These are phyloP conservation scores for Lepidochitona cinerea DNA, from an alignment of 2,888 invertebrate species.

Conservation along the genomic window DNA sequence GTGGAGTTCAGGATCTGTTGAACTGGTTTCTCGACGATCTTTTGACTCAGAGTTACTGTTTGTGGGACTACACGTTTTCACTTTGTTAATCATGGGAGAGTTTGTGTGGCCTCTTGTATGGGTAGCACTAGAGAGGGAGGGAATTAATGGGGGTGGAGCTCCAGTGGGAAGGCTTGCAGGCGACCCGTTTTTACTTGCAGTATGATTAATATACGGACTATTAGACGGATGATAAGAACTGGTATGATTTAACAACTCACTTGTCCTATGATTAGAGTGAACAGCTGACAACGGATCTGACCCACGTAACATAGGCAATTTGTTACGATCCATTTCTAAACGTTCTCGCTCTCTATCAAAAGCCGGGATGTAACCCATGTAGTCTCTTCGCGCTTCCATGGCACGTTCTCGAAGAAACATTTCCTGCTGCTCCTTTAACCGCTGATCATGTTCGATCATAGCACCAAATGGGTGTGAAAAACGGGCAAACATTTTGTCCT, in stretches of 20 bases:
- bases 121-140: conserved; percentile 49
- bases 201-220: conserved; percentile 7
- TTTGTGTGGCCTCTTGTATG: conserved; percentile 47
- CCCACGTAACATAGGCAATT: not conserved
- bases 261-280: not conserved
- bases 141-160: conserved; percentile 59
- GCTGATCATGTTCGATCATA: conserved; percentile 46
- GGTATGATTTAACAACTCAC: conserved; percentile 29
- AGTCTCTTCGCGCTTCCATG: conserved; percentile 40
- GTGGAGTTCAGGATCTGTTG: conserved; percentile 57
- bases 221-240: not conserved
- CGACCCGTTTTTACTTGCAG: conserved; percentile 46
- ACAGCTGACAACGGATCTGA: not conserved
- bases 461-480: conserved; percentile 29
- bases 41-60: conserved; percentile 54
- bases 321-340: conserved; percentile 14
- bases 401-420: conserved; percentile 44
- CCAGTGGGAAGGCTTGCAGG: conserved; percentile 49
- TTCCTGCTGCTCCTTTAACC: conserved; percentile 55
- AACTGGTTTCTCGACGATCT: conserved; percentile 50
- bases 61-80: conserved; percentile 52
- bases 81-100: conserved; percentile 52
- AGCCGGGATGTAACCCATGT: conserved; percentile 49
- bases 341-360: conserved; percentile 45
- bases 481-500: conserved; percentile 47